Conservation (phyloP, 1,140 invertebrate genomes). For the Pentalonia nigronervosa region DNA sequence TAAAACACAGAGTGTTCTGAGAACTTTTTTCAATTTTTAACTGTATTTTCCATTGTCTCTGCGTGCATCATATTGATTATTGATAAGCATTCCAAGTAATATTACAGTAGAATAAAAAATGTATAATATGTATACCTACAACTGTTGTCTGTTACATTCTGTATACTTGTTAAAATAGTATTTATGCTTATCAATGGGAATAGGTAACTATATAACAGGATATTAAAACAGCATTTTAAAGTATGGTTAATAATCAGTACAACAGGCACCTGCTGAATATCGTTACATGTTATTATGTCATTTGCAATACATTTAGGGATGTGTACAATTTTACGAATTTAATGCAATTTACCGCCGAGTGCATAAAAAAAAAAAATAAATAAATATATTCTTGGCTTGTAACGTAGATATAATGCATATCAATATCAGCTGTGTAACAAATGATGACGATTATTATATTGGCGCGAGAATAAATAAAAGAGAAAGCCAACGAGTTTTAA, state of each 20-base stretch:
- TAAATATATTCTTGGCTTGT: no score
- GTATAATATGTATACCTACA: background rate
- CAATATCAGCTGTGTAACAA: background rate
- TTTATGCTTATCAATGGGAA: background rate
- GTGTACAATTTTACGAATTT: background rate
- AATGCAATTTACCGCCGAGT: background rate
- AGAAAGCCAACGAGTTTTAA: slow-evolving; percentile 46
- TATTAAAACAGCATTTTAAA: background rate
- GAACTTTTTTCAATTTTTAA: background rate
- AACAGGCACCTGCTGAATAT: background rate
- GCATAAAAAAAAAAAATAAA: background rate
- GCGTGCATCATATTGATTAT: background rate
- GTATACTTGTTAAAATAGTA: background rate
- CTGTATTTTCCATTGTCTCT: background rate
- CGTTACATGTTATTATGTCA: background rate
- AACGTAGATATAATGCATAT: background rate
- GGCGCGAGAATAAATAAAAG: slow-evolving; percentile 34
- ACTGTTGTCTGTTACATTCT: background rate
- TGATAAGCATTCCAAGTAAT: background rate
- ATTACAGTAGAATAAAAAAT: background rate
- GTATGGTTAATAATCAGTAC: background rate
- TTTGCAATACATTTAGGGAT: background rate
- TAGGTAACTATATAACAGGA: background rate
- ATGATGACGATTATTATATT: slow-evolving; percentile 21
- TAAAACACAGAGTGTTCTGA: background rate